Percentiles rank a stretch among this genome's conserved stretches.
These are phyloP conservation scores for Entomobrya multifasciata DNA, from an alignment of 2,888 invertebrate genomes.

Conservation along the genomic window DNA sequence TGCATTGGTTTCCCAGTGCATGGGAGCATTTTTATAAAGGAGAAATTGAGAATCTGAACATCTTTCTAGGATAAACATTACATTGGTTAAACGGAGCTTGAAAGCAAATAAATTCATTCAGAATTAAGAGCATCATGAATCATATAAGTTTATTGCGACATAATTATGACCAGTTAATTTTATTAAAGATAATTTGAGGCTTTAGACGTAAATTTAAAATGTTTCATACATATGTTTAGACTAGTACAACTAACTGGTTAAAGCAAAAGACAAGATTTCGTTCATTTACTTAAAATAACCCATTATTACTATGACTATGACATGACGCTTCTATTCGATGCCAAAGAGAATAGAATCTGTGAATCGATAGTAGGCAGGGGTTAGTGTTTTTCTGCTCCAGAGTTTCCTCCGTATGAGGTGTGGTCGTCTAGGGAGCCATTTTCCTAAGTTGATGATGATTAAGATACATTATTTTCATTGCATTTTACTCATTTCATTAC, in stretches of 20 bases:
- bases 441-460: conserved; percentile 61
- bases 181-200: no score
- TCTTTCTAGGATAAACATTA: conserved; percentile 42
- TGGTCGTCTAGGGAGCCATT: conserved; percentile 70
- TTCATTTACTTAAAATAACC: no score
- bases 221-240: no score
- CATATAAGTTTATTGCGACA: conserved; percentile 55
- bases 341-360: no score
- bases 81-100: not conserved
- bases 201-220: no score
- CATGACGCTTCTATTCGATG: no score
- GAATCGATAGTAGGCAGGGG: not conserved
- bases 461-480: conserved; percentile 65
- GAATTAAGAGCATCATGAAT: not conserved
- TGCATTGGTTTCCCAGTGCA: no score
- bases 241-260: no score
- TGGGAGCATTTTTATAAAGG: no score
- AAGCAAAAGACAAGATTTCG: no score
- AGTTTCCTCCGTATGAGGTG: conserved; percentile 46
- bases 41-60: no score
- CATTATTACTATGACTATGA: no score
- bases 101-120: conserved; percentile 12
- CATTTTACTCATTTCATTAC: conserved; percentile 34
- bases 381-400: not conserved
- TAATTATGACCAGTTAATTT: conserved; percentile 71